Base-by-base conservation (phyloP, 2,113 vertebrate genomes). In the Pyxicephalus adspersus region DNA sequence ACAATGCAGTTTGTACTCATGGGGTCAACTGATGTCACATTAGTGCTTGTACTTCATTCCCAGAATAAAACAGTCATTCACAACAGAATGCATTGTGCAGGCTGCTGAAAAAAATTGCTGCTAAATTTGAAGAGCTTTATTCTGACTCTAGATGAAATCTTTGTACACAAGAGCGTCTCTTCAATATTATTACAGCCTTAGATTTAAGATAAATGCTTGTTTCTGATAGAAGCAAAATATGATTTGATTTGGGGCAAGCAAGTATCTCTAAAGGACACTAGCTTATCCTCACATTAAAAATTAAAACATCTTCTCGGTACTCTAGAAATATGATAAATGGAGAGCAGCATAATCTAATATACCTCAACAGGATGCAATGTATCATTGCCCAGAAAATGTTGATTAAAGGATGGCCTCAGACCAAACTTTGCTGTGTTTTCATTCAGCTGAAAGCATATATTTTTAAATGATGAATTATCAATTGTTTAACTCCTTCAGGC, bases 291-390 rank as follows among this genome's bases (percentile, higher is more conserved):
- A 66, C 71, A 82, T 82, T 82, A 82, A 82, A 82, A 82, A 82
- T 82, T 75, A 82, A 82, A 66, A 66, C 51, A 82, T 66, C 80
- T 75, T 66, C 80, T 82, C 63, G 63, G 80, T 82, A 66, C 71
- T 75, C 71, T 66, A 75, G 80, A 82, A 82, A 82, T 82, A 82
- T 82, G 70, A 82, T 82, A 75, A 82, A 82, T 82, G 80, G 71
- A 75, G 80, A 82, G 71, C 71, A 82, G 71, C 80, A 82, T 82
- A 82, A 82, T 82, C 80, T 82, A 82, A 82, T 82, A 82, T 82
- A 82, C 80, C 80, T 82, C 80, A 66, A 82, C 80, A 82, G 80
- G 80, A 82, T 82, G 80, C 66, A 82, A 82, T 82, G 80, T 75
- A 75, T 82, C 80, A 82, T 66, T 82, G 80, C 80, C 80, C 80